Evolutionary conservation across 1,140 invertebrate genomes (phyloP).

Genomic region (Rhizoglyphus robini): DNA sequence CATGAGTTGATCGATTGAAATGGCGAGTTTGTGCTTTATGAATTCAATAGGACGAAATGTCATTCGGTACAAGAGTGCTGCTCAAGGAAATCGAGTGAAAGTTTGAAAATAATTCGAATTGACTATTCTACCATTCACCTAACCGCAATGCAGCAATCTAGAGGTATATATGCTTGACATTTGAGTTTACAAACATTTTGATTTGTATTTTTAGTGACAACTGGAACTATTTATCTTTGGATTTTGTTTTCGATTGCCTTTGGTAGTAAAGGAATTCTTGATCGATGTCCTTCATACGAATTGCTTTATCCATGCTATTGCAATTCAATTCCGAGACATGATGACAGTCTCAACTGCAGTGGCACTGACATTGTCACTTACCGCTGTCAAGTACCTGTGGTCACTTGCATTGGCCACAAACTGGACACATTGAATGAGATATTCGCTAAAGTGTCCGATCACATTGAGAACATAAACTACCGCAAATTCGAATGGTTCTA

Average conservation of each 20-base stretch:
- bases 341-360: not conserved
- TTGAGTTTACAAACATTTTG: not conserved
- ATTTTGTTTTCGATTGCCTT: not conserved
- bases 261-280: not conserved
- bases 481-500: constrained; percentile 16
- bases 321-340: constrained; percentile 1
- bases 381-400: constrained; percentile 6
- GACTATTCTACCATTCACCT: too few relatives aligned
- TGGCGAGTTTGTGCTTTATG: too few relatives aligned
- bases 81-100: too few relatives aligned
- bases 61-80: too few relatives aligned
- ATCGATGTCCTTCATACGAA: constrained; percentile 16
- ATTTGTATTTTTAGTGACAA: not conserved
- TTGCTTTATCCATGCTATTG: constrained; percentile 15
- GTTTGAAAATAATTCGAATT: too few relatives aligned
- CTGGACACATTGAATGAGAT: not conserved
- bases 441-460: not conserved
- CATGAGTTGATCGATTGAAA: too few relatives aligned
- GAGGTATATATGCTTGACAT: not conserved
- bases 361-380: not conserved
- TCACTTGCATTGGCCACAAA: constrained; percentile 10
- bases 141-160: not conserved
- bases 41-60: too few relatives aligned
- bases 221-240: too few relatives aligned
- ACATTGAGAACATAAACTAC: not conserved